Conservation (phyloP, 2,888 invertebrate species). For the Muschampia plurimacula region DNA sequence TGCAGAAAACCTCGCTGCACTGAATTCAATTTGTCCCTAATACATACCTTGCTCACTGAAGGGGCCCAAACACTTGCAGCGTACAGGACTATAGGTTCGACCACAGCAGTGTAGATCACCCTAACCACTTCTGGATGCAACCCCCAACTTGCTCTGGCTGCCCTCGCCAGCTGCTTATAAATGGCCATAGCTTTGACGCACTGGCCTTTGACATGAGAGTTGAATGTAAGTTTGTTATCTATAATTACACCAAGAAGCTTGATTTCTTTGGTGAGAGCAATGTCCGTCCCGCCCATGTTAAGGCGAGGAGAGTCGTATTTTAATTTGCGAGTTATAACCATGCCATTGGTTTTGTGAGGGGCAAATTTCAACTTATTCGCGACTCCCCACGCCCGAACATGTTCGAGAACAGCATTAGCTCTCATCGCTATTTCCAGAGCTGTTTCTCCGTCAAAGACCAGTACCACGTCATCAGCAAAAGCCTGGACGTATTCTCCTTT, state of each 20-base stretch:
- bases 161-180: background rate
- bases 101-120: background rate
- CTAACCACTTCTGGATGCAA: background rate
- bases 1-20: background rate
- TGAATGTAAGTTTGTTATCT: background rate
- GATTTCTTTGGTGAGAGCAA: background rate
- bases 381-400: no score
- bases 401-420: no score
- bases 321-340: background rate
- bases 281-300: no score
- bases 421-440: no score
- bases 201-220: background rate
- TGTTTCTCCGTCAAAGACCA: no score
- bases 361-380: no score
- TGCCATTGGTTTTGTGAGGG: background rate
- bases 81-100: no score
- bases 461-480: no score
- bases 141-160: constrained; percentile 1
- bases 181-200: background rate
- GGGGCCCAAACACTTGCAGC: constrained; percentile 6
- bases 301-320: background rate
- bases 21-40: background rate
- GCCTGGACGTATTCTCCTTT: background rate
- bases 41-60: background rate
- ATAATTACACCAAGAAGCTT: background rate